Evolutionary conservation across 2,113 vertebrate species (phyloP).

Genomic region (Galemys pyrenaicus): DNA sequence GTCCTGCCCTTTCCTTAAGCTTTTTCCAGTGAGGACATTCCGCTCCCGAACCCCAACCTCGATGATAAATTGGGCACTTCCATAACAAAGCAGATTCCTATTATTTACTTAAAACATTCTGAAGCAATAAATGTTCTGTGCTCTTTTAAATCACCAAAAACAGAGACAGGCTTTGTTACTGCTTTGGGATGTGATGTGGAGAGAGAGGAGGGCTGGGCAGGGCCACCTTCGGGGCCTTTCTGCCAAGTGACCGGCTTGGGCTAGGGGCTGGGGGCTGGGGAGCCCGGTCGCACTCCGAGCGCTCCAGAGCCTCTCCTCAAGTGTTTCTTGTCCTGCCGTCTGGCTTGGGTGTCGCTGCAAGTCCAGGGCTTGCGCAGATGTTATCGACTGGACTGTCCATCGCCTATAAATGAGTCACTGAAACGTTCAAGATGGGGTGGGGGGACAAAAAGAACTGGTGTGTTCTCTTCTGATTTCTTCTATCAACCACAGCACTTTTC

Average conservation of each 20-base stretch:
- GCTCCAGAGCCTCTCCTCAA: neutral
- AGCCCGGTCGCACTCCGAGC: too few relatives aligned
- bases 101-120: neutral
- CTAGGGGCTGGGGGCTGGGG: too few relatives aligned
- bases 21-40: neutral
- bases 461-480: neutral
- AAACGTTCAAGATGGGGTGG: neutral
- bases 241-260: too few relatives aligned
- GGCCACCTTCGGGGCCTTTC: too few relatives aligned
- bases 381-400: too few relatives aligned
- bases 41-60: too few relatives aligned
- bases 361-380: neutral
- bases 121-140: neutral
- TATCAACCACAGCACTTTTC: neutral
- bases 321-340: accelerated
- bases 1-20: neutral
- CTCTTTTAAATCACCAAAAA: neutral
- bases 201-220: too few relatives aligned
- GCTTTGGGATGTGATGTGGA: neutral
- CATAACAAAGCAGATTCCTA: neutral
- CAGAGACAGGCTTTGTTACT: neutral
- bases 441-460: neutral
- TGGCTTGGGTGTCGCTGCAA: neutral
- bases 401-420: neutral
- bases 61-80: neutral